A percentile compares a stretch with the other conserved stretches of the same genome.
These are phyloP conservation scores for Odontomachus brunneus DNA, from an alignment of 1,140 invertebrate genomes.

Conservation along the genomic window DNA sequence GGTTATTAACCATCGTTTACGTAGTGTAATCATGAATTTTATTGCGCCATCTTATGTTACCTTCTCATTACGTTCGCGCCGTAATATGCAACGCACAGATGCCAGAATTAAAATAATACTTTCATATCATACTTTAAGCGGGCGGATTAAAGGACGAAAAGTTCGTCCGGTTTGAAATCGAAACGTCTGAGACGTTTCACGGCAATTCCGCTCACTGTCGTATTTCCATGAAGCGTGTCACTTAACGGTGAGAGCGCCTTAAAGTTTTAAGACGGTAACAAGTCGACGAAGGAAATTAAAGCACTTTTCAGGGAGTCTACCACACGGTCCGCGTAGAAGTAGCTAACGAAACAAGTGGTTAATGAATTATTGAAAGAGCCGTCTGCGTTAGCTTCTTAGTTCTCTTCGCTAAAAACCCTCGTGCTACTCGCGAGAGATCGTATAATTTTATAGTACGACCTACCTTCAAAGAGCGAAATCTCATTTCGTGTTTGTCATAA, in stretches of 20 bases:
- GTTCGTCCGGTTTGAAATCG: slow-evolving; percentile 56
- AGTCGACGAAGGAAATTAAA: slow-evolving; percentile 70
- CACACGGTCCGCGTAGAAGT: slow-evolving; percentile 59
- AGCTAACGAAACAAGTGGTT: slow-evolving; percentile 71
- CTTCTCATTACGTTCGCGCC: slow-evolving; percentile 26
- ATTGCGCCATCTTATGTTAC: slow-evolving; percentile 35
- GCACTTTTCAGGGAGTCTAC: slow-evolving; percentile 60
- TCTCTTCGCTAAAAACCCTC: slow-evolving; percentile 49
- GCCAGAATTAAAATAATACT: slow-evolving; percentile 31
- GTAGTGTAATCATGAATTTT: slow-evolving; percentile 9
- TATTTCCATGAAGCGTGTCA: slow-evolving; percentile 66
- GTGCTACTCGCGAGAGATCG: slow-evolving; percentile 8
- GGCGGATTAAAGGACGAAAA: slow-evolving; percentile 56
- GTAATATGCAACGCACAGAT: background rate
- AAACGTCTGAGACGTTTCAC: slow-evolving; percentile 58
- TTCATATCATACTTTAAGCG: slow-evolving; percentile 44
- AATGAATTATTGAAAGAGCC: slow-evolving; percentile 72
- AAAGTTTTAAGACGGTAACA: slow-evolving; percentile 72
- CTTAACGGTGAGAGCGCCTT: slow-evolving; percentile 58
- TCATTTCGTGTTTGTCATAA: slow-evolving; percentile 11
- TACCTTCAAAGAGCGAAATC: slow-evolving; percentile 2
- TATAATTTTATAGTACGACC: slow-evolving; percentile 38
- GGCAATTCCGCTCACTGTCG: slow-evolving; percentile 48
- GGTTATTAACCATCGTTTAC: background rate
- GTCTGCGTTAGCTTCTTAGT: slow-evolving; percentile 45